Percentiles rank a stretch among this genome's conserved stretches.
Evolutionary conservation across 92 coral and sea anemone species (phyloP).

Genomic region (Parazoanthus swiftii): DNA sequence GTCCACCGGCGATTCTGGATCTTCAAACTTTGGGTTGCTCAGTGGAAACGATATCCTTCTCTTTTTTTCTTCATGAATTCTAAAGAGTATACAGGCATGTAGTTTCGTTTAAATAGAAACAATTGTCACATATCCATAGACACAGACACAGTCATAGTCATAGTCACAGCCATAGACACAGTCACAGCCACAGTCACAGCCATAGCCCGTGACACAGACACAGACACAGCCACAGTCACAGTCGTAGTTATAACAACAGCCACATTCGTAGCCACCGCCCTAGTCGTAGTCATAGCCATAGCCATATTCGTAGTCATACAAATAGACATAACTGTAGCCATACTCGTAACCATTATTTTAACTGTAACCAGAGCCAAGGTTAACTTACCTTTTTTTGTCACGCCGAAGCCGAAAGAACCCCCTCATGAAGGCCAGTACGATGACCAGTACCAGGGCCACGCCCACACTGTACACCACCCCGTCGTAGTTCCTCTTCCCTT

Average conservation of each 20-base stretch:
- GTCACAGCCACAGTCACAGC: background rate
- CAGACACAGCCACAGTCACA: background rate
- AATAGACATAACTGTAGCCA: no score
- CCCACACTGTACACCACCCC: slow-evolving; percentile 86
- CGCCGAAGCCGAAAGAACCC: slow-evolving; percentile 83
- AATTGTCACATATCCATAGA: background rate
- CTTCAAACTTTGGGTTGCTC: slow-evolving; percentile 84
- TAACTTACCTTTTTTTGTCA: slow-evolving; percentile 69
- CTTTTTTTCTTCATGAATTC: slow-evolving; percentile 90
- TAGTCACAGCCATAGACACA: no score
- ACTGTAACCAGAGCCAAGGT: no score
- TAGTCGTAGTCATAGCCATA: background rate
- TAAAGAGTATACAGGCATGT: background rate
- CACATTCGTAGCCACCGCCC: background rate
- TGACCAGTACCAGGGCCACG: slow-evolving; percentile 75
- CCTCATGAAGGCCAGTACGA: slow-evolving; percentile 73
- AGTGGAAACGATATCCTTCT: slow-evolving; percentile 81
- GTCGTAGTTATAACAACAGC: background rate
- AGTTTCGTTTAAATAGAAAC: no score
- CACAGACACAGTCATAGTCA: background rate
- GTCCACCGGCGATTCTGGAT: slow-evolving; percentile 84
- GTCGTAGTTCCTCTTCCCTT: slow-evolving; percentile 67
- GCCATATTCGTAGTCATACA: background rate
- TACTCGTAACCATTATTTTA: background rate
- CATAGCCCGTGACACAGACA: background rate